phyloP scores from a whole-genome alignment of 2,888 invertebrate species.

The Cephus runcator region DNA sequence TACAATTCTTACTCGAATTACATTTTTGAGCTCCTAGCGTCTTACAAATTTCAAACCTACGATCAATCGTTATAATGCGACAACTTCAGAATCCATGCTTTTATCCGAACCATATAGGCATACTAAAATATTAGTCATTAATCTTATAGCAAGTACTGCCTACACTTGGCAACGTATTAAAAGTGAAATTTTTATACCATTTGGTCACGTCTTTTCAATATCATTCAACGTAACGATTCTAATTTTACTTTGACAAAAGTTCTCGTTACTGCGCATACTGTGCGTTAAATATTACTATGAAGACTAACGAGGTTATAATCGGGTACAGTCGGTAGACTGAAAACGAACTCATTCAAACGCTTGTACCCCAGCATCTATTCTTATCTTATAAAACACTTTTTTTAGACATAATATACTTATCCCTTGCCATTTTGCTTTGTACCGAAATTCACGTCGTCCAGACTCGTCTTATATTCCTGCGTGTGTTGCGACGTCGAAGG shows the following conservation, averaged over 20 bases:
- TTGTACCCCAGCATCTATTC: neutral
- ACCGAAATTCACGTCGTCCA: conserved; percentile 47
- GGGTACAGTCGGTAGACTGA: neutral
- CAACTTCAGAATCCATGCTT: too few species aligned
- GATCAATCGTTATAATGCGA: too few species aligned
- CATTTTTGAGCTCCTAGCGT: neutral
- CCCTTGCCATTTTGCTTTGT: conserved; percentile 42
- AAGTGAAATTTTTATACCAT: neutral
- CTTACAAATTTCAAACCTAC: too few species aligned
- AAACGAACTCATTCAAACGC: neutral
- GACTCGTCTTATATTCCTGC: conserved; percentile 36
- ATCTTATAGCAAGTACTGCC: neutral
- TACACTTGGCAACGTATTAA: neutral
- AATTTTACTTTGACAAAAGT: neutral
- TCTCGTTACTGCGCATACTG: neutral
- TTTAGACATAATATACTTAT: conserved; percentile 17
- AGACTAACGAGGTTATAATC: neutral
- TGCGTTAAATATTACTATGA: neutral
- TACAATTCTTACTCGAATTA: neutral
- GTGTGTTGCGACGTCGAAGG: conserved; percentile 29
- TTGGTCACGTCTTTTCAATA: neutral
- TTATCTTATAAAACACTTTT: neutral
- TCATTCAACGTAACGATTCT: neutral
- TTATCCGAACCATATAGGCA: neutral
- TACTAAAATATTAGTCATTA: neutral